Conservation (phyloP, 2,113 vertebrate genomes). For the Semnornis frantzii region DNA sequence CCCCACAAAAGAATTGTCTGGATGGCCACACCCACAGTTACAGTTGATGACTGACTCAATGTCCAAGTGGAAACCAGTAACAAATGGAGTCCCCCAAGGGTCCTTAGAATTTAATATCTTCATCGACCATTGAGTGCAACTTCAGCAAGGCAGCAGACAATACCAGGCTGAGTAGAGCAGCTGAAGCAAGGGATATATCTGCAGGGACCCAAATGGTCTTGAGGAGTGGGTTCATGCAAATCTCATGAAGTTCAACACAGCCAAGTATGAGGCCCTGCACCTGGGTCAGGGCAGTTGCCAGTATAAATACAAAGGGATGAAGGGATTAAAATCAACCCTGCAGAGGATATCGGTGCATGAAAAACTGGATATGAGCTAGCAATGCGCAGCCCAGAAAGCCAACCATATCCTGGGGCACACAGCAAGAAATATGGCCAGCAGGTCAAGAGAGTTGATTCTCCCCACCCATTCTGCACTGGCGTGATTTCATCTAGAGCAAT, state of each 20-base stretch:
- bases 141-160: neutral
- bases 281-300: neutral
- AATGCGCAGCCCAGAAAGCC: neutral
- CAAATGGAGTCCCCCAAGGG: rapidly evolving
- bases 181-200: neutral
- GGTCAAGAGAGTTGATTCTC: neutral
- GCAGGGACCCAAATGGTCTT: neutral
- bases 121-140: neutral
- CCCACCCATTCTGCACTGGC: neutral
- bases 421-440: rapidly evolving
- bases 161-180: neutral
- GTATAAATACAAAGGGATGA: neutral
- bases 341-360: neutral
- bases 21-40: rapidly evolving
- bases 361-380: neutral
- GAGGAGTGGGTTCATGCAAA: neutral
- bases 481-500: neutral
- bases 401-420: neutral
- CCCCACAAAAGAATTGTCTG: neutral
- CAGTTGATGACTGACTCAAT: neutral
- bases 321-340: neutral
- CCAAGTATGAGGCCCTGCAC: neutral
- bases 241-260: too few species aligned
- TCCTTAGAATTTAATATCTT: neutral
- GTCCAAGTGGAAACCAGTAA: neutral